Percentiles rank a stretch among this genome's conserved stretches.
phyloP scores from a whole-genome alignment of 2,888 invertebrate species.

The Drosophila mulleri region DNA sequence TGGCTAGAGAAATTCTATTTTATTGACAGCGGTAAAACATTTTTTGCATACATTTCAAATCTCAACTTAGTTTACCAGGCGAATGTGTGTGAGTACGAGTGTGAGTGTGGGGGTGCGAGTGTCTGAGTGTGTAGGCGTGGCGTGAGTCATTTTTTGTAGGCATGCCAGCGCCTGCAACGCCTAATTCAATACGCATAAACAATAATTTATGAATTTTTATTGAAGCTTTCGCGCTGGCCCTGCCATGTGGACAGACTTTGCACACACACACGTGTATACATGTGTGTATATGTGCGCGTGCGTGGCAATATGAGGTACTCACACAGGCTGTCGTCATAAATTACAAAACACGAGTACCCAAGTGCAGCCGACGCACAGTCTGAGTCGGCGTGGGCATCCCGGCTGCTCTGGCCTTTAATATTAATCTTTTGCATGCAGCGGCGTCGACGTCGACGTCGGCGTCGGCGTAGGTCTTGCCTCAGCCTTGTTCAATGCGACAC shows the following conservation, averaged over 20 bases:
- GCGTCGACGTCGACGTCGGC: conserved; percentile 34
- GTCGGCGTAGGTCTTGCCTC: conserved; percentile 8
- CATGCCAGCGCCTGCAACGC: conserved; percentile 22
- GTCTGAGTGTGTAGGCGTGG: conserved; percentile 5
- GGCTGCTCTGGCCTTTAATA: conserved; percentile 26
- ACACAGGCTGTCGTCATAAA: conserved; percentile 39
- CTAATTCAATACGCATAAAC: conserved; percentile 72
- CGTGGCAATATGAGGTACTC: not conserved
- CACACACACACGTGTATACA: not conserved
- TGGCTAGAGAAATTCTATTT: conserved; percentile 60
- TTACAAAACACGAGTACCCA: conserved; percentile 33
- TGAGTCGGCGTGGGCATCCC: conserved; percentile 24
- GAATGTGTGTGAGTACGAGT: not conserved
- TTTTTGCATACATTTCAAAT: conserved; percentile 66
- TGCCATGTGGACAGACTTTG: not conserved
- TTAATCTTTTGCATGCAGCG: conserved; percentile 34
- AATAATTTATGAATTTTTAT: conserved; percentile 75
- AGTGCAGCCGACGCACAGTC: conserved; percentile 17
- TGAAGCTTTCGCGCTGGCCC: conserved; percentile 41
- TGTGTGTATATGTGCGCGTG: not conserved
- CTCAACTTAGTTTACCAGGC: conserved; percentile 33
- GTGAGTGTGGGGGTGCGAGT: not conserved
- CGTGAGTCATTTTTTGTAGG: conserved; percentile 9
- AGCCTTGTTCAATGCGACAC: conserved; percentile 15
- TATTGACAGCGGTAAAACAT: conserved; percentile 68